Base-by-base conservation (phyloP, 2,113 vertebrate genomes). In the Pelodiscus sinensis region DNA sequence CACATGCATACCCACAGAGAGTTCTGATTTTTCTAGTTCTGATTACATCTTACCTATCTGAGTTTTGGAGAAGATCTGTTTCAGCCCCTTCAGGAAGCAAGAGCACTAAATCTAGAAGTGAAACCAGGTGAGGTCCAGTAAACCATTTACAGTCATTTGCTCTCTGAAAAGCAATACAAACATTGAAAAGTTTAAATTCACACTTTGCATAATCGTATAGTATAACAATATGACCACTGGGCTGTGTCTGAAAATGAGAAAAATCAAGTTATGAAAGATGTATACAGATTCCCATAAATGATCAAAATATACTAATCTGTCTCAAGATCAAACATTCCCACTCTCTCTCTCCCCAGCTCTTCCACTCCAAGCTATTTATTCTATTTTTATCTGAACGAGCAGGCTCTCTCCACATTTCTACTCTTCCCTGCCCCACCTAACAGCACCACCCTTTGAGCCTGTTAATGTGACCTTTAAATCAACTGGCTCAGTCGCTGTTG, bases 31-130 rank as follows among this genome's bases (percentile, higher is more conserved):
- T 14, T 14, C 79, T 55, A 87, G 55, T 35, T 90, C 21, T 8
- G 4, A 78, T 89, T 62, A 78, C 57, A 92, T 71, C 98, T 98
- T 84, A 99, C 99, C 98, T 98, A 92, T 99, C 99, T 93, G 99
- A 99, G 54, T 97, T 97, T 85, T 99, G 98, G 54, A 99, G 98
- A 90, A 99, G 97, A 95, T 99, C 98, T 1, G 99, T 99, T 96
- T 99, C 98, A 31, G 98, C 98, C 55, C 98, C 99, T 96, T 98
- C 98, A 89, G 99, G 98, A 94, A 99, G 98, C 90, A 87, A 94
- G 38, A 99, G 96, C 18, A 98, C 98, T 87, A 98, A 96, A 80
- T 96, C 97, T 87, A 99, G 91, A 95, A 99, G 95, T 5, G 98
- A 97, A 82, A 98, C 86, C n/a, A 99, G 82, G 51, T 98, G 98